These are phyloP conservation scores for Temnothorax unifasciatus DNA, from an alignment of 2,888 invertebrate genomes.

Conservation along the genomic window DNA sequence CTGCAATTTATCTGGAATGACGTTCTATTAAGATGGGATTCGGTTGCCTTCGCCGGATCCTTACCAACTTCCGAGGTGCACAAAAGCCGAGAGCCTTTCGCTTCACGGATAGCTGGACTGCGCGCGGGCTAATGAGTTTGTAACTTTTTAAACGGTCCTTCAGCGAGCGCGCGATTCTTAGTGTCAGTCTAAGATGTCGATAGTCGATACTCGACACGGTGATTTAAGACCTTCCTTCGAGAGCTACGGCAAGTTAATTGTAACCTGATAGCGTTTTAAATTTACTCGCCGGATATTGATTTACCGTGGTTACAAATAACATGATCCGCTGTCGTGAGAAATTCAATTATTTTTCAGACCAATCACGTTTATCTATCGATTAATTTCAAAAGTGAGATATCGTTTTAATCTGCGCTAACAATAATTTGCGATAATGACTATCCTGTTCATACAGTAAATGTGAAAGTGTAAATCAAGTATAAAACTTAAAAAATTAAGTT, in stretches of 20 bases:
- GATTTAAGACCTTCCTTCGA: constrained; percentile 41
- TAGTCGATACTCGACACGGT: constrained; percentile 51
- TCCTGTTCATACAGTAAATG: background rate
- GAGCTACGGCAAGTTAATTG: constrained; percentile 45
- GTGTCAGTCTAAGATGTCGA: constrained; percentile 44
- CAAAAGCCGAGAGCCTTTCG: constrained; percentile 52
- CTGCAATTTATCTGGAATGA: constrained; percentile 80
- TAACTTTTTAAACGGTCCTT: constrained; percentile 72
- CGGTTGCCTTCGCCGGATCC: constrained; percentile 64
- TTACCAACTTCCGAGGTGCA: constrained; percentile 63
- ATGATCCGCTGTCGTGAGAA: constrained; percentile 3
- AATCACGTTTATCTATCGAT: constrained; percentile 26
- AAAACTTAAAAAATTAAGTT: background rate
- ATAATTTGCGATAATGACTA: constrained; percentile 9
- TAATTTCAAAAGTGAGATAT: constrained; percentile 37
- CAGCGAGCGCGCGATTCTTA: constrained; percentile 65
- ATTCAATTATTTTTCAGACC: constrained; percentile 47
- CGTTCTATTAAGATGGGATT: constrained; percentile 79
- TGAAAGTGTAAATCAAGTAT: background rate
- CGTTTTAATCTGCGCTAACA: constrained; percentile 19
- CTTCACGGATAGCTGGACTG: constrained; percentile 44
- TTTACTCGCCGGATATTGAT: constrained; percentile 47
- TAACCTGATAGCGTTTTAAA: constrained; percentile 54
- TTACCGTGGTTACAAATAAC: constrained; percentile 36
- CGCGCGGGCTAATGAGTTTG: constrained; percentile 71